Base-by-base conservation (phyloP, 92 coral and sea anemone genomes). In the Epizoanthus rinbou region DNA sequence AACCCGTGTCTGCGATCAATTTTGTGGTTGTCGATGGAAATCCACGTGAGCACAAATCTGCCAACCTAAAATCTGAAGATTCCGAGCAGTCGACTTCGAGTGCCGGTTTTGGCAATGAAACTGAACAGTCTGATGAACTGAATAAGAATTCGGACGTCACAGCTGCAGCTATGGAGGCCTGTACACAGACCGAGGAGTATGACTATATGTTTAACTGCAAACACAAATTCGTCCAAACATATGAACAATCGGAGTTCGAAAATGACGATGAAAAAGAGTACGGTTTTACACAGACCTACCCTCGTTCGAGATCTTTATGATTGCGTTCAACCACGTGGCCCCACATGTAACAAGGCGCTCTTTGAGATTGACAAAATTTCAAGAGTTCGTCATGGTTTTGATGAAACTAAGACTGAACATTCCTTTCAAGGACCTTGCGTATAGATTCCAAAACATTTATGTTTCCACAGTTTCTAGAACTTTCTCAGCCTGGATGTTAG, bases 381-480 rank as follows among this genome's bases (percentile, higher is more conserved):
- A 86, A 82, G 92, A 89, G 81, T 73, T 89, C 80, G 74, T 89
- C 58, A 81, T 86, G 89, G 92, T 89, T 31, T 68, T 89, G 74
- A 89, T 89, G 58, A 89, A 89, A 85, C 63, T 89, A 60, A 82
- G 86, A 52, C 90, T 87, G 52, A 66, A 74, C 82, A 86, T 87
- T 56, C 83, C 83, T 73, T 64, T 70, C 57, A 86, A 87, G 80
- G 89, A 86, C 85, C 64, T 86, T 69, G 89, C 86, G 50, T 86
- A 86, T 52, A 47, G 89, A 69, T 86, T 86, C 66, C 81, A 79
- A 3, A 58, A 43, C 50, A 70, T 85, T 50, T 74, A 86, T 81
- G 65, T 60, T 62, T 74, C 92, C 17, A 89, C 92, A 85, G 86
- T 81, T 35, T 84, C 88, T 23, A 76, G 91, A 47, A 88, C 84